These are phyloP conservation scores for Xiphorhynchus erythropygius DNA, from an alignment of 2,797 vertebrate genomes.

Conservation along the genomic window DNA sequence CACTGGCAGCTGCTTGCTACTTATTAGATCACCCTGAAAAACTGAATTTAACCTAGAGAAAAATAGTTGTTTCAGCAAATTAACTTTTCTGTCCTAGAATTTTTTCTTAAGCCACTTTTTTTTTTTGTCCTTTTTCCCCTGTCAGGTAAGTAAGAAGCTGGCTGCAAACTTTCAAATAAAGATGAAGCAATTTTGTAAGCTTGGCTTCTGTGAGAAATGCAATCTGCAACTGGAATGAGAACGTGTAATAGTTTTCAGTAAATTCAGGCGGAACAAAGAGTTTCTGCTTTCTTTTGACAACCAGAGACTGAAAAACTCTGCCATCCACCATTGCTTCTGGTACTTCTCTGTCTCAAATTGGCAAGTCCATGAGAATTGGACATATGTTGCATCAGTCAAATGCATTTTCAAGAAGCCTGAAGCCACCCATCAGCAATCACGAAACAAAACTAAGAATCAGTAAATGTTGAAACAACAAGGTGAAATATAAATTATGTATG, in stretches of 20 bases:
- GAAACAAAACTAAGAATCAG: background rate
- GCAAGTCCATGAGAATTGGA: background rate
- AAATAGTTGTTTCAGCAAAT: background rate
- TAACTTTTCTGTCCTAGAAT: background rate
- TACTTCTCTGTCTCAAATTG: background rate
- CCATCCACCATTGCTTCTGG: background rate
- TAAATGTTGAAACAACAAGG: background rate
- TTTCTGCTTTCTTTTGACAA: background rate
- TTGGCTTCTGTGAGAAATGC: background rate
- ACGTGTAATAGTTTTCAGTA: background rate
- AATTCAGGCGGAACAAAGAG: background rate
- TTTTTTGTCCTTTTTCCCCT: background rate
- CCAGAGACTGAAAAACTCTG: background rate
- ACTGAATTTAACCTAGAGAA: background rate
- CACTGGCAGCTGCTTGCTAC: background rate
- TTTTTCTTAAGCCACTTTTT: background rate
- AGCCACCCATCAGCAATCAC: background rate
- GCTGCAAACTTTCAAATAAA: background rate
- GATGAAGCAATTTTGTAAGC: background rate
- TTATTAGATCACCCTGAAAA: constrained; percentile 11
- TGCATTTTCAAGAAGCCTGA: background rate
- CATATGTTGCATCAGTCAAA: background rate
- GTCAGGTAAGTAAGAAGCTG: background rate
- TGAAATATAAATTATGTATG: background rate
- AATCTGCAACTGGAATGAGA: background rate